Conservation (phyloP, 30 jellyfish, hydroid and myxozoan species). For the Mastigias papua region DNA sequence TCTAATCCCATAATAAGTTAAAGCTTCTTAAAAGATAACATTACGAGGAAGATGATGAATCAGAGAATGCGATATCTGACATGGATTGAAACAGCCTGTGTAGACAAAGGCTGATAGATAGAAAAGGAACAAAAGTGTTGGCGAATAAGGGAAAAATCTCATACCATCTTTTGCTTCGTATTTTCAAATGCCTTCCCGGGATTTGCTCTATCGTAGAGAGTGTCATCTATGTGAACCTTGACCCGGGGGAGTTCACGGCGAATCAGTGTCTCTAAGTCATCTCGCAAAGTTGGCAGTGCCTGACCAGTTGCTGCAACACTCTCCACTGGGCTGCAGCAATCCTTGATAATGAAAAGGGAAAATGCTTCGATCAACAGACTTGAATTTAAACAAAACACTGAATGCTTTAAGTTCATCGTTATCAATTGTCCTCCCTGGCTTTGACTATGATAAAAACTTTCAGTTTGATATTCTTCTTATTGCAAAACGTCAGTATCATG, state of each 20-base stretch:
- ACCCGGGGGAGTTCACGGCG: slow-evolving; percentile 93
- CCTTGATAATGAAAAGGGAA: slow-evolving; percentile 44
- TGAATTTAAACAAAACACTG: too few species aligned
- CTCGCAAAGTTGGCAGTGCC: slow-evolving; percentile 75
- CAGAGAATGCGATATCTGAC: too few species aligned
- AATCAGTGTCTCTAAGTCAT: slow-evolving; percentile 85
- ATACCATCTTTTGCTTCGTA: slow-evolving; percentile 93
- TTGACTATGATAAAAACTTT: too few species aligned
- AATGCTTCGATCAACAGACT: too few species aligned
- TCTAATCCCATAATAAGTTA: too few species aligned
- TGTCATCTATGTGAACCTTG: slow-evolving; percentile 70
- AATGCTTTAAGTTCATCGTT: too few species aligned
- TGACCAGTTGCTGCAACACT: slow-evolving; percentile 92
- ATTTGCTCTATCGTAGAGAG: slow-evolving; percentile 81
- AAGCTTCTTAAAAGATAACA: too few species aligned
- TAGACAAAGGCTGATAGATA: neutral
- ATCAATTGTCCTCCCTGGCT: too few species aligned
- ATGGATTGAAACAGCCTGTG: neutral
- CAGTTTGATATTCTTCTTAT: too few species aligned
- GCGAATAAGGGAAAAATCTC: neutral
- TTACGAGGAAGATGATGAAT: too few species aligned
- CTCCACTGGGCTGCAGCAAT: slow-evolving; percentile 97
- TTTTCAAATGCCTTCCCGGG: slow-evolving; percentile 99
- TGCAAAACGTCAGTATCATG: too few species aligned
- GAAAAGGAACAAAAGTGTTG: neutral